phyloP scores from a whole-genome alignment of 64 coral and sea anemone genomes.

The Hydrozoanthus tunicans region DNA sequence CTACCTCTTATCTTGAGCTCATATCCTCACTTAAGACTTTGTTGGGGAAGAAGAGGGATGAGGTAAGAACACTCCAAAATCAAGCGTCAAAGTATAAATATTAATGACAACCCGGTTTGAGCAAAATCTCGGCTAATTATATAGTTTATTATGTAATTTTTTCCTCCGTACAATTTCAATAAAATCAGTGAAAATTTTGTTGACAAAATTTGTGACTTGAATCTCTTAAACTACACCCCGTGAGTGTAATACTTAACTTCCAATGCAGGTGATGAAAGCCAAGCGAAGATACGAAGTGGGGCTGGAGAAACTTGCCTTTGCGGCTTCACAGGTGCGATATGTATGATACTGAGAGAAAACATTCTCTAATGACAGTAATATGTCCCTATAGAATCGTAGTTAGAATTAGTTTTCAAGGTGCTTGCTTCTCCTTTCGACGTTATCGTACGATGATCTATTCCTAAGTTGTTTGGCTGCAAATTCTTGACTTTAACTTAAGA shows the following conservation, averaged over 20 bases:
- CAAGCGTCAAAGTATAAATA: too few relatives aligned
- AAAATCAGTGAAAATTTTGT: too few relatives aligned
- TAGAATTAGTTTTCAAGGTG: too few relatives aligned
- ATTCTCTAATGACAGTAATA: too few relatives aligned
- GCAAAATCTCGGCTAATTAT: not conserved
- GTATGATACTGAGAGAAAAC: not conserved
- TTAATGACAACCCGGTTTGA: not conserved
- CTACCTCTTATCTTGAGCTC: conserved; percentile 94
- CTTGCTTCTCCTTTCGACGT: too few relatives aligned
- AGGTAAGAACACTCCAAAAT: conserved; percentile 48
- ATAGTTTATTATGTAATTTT: not conserved
- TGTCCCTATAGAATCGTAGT: too few relatives aligned
- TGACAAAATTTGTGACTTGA: too few relatives aligned
- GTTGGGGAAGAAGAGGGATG: conserved; percentile 90
- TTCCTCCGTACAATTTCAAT: not conserved
- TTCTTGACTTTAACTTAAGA: too few relatives aligned
- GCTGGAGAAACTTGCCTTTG: conserved; percentile 95
- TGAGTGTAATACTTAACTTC: not conserved
- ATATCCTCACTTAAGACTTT: conserved; percentile 95
- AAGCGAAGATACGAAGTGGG: conserved; percentile 99
- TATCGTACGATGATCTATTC: too few relatives aligned
- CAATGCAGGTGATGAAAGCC: conserved; percentile 83
- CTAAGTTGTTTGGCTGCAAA: too few relatives aligned
- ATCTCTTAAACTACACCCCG: too few relatives aligned
- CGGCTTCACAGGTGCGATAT: conserved; percentile 89